Evolutionary conservation across 2,888 invertebrate species (phyloP), one percentile per base, ranked within the genome.

Genomic region (Trachelus tabidus): DNA sequence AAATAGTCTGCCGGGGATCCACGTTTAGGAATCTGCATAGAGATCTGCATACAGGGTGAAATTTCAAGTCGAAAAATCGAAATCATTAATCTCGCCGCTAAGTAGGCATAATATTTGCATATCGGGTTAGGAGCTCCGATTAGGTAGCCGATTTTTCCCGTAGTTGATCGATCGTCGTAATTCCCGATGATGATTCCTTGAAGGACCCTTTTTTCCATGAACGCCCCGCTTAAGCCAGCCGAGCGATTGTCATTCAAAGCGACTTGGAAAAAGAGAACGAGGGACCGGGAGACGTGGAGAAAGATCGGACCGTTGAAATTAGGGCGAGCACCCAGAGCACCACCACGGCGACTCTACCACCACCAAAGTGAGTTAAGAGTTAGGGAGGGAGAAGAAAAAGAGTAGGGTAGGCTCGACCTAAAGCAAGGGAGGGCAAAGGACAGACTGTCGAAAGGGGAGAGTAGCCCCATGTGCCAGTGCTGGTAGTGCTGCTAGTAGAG

Each of bases 41-140:
- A 15, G 12, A 37, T 37, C 37, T 37, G 37, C 37, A 40, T 40
- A 40, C 40, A 40, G 40, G 40, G 6, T 40, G 40, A 40, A 40
- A 40, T 40, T 40, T 40, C 40, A 15, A 40, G 40, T 15, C 40
- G 40, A 40, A 40, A 76, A 69, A 68, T 34, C 37, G 69, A n/a
- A 35, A 82, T 89, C 90, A 90, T 90, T 89, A 90, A 90, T 90
- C 90, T 90, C 88, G 15, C 82, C 81, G 83, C 85, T 88, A 88
- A 88, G 86, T 88, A 86, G 88, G 85, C 83, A 88, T 86, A 91
- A 91, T 91, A 91, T 91, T 91, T 90, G 90, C 91, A 91, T 91
- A 91, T 91, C 90, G 89, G 88, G 90, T 91, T 88, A 15, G 40
- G 40, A 40, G 85, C 89, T 79, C 69, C 83, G 76, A 79, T 69